Base-by-base conservation (phyloP, 1,140 invertebrate genomes). In the Thereuonema tuberculata region DNA sequence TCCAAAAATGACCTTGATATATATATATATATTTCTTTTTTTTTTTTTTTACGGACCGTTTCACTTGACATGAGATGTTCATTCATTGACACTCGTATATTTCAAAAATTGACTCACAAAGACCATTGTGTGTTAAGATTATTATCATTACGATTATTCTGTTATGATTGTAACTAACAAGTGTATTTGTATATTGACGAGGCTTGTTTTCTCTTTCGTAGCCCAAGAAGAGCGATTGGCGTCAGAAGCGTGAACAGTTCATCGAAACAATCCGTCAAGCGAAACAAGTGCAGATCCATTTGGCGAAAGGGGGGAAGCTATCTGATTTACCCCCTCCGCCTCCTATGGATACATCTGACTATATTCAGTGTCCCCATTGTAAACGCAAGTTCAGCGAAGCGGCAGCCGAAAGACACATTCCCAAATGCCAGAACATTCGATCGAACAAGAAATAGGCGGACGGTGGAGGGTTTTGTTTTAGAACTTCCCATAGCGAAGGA, bases 341-440 rank as follows among this genome's bases (percentile, higher is more conserved):
- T 2, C 83, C 84, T 0, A 66, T 72, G 3, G 70, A 71, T 49
- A 91, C 84, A 67, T 85, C 87, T 12, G 91, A 97, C 76, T 93
- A 95, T 71, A 80, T 94, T 2, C 81, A 84, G 66, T 98, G 93
- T 71, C 92, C 92, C 0, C 85, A 94, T 73, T 98, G 94, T 71
- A 77, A 77, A 14, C 78, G 94, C 17, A 85, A 84, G 67, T 98
- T 97, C 77, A 92, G 86, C 73, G 77, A 85, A 68, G 75, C 75
- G 0, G 92, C 89, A 0, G 94, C 93, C 1, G 87, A 91, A 62
- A 74, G 93, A 47, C 94, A 98, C 74, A 94, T 98, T 67, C 93
- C 93, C 15, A 89, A 89, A 73, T 98, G 94, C 76, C 82, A 83
- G 66, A 81, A 78, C 64, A 90, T 86, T 76, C 74, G 82, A 63